phyloP scores from a whole-genome alignment of 2,797 vertebrate genomes.

The Rhyacichthys aspro region DNA sequence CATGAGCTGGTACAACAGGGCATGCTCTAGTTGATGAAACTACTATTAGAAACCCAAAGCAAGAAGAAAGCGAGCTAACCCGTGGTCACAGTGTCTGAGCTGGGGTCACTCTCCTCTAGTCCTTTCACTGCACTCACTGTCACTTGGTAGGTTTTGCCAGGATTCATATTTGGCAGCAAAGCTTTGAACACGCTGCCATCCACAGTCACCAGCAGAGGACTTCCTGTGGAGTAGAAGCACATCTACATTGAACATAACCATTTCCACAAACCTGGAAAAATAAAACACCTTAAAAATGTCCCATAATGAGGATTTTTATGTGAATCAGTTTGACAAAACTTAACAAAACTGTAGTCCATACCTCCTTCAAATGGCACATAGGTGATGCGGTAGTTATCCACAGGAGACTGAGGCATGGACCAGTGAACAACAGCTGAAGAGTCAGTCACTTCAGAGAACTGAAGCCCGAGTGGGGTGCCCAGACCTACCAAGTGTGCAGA shows the following conservation, averaged over 20 bases:
- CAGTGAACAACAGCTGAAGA: slow-evolving; percentile 86
- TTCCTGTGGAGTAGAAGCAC: slow-evolving; percentile 70
- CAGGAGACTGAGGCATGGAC: slow-evolving; percentile 76
- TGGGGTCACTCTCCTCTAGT: slow-evolving; percentile 91
- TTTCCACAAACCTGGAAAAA: background rate
- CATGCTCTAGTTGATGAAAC: background rate
- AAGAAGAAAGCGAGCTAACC: slow-evolving; percentile 70
- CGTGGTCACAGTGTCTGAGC: slow-evolving; percentile 86
- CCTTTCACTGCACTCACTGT: slow-evolving; percentile 88
- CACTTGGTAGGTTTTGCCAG: slow-evolving; percentile 87
- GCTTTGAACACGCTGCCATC: slow-evolving; percentile 83
- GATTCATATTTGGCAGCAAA: slow-evolving; percentile 80
- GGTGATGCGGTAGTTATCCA: slow-evolving; percentile 87
- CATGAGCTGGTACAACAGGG: background rate
- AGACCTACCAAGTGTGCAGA: slow-evolving; percentile 75
- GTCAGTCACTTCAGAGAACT: slow-evolving; percentile 89
- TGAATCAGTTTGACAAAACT: too few relatives aligned
- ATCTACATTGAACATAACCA: background rate
- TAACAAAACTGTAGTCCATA: slow-evolving; percentile 47
- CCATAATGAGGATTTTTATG: background rate
- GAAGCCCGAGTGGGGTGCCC: slow-evolving; percentile 84
- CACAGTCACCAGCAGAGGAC: slow-evolving; percentile 76
- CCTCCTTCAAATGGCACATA: slow-evolving; percentile 88
- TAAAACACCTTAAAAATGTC: background rate
- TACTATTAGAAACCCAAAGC: background rate